phyloP scores from a whole-genome alignment of 2,888 invertebrate genomes.

The Theretra japonica region DNA sequence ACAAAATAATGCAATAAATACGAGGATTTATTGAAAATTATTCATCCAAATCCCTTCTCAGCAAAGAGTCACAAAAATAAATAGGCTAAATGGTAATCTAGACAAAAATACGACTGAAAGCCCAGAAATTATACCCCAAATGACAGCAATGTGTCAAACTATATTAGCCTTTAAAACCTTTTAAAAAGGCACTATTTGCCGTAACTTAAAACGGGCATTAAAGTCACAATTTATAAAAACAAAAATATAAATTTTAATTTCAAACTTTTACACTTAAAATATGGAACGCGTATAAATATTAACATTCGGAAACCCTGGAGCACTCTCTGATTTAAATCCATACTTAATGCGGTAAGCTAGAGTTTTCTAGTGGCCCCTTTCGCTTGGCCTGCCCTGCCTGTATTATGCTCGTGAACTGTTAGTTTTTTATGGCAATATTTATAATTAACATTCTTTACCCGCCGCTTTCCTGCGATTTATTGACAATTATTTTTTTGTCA shows the following conservation, averaged over 20 bases:
- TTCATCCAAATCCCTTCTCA: no score
- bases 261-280: neutral
- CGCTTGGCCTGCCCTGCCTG: neutral
- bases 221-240: neutral
- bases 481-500: neutral
- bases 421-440: conserved; percentile 6
- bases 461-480: neutral
- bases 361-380: conserved; percentile 11
- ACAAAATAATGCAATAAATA: no score
- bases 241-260: conserved; percentile 1
- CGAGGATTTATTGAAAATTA: no score
- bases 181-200: neutral
- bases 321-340: conserved; percentile 5
- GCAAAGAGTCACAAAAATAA: no score
- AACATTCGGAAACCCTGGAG: neutral
- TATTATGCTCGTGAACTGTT: conserved; percentile 1
- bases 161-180: neutral
- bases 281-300: neutral
- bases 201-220: neutral
- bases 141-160: no score
- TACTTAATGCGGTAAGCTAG: conserved; percentile 13
- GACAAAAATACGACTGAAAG: no score
- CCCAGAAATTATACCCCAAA: no score
- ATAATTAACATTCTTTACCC: neutral
- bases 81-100: no score